Evolutionary conservation across 2,113 vertebrate genomes (phyloP).

Genomic region (Scomber scombrus): DNA sequence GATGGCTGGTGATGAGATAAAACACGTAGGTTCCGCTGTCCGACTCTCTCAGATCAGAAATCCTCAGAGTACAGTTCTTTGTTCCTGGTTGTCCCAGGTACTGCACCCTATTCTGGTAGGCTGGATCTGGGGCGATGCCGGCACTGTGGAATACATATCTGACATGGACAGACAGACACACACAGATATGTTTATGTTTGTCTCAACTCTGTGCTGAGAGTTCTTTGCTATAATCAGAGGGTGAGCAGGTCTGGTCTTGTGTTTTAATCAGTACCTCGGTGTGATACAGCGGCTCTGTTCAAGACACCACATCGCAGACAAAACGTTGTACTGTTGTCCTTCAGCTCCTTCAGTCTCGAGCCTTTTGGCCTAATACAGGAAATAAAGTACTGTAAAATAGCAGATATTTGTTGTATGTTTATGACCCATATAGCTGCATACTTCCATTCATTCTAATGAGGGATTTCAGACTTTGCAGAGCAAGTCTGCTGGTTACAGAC

Average conservation of each 20-base stretch:
- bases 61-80: constrained; percentile 81
- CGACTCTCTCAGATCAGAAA: constrained; percentile 72
- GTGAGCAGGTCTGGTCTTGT: neutral
- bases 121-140: constrained; percentile 71
- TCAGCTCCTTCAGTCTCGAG: constrained; percentile 8
- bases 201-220: neutral
- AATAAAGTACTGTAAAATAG: too few relatives aligned
- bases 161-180: constrained; percentile 17
- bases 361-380: constrained; percentile 12
- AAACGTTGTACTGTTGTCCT: constrained; percentile 46
- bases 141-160: constrained; percentile 83
- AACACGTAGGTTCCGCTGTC: constrained; percentile 83
- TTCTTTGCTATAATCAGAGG: neutral
- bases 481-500: neutral
- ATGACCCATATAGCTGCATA: neutral
- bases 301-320: constrained; percentile 83
- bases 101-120: constrained; percentile 72
- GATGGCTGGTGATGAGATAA: constrained; percentile 80
- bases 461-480: neutral
- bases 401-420: too few relatives aligned
- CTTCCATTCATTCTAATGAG: neutral
- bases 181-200: neutral
- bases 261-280: constrained; percentile 48
- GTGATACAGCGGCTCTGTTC: constrained; percentile 78
- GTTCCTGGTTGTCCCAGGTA: constrained; percentile 74